A percentile compares a stretch with the other conserved stretches of the same genome.
Evolutionary conservation across 2,888 invertebrate species (phyloP).

Genomic region (Julus scandinavius): DNA sequence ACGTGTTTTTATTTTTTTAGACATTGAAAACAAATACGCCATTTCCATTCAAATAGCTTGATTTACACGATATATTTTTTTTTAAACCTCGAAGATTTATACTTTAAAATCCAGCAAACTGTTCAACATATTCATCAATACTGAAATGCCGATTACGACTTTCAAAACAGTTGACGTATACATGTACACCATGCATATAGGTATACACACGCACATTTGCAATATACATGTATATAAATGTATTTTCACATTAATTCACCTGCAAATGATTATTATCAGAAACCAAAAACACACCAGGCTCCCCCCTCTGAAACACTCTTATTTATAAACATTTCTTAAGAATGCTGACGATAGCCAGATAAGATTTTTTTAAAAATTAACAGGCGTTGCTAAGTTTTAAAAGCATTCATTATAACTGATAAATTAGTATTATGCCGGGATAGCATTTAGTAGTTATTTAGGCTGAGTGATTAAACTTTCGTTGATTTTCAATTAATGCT

Average conservation of each 20-base stretch:
- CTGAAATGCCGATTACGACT: not conserved
- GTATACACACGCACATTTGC: not conserved
- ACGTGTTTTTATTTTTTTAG: not conserved
- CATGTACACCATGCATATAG: too few relatives aligned
- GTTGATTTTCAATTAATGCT: slow-evolving; percentile 8
- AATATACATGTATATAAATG: not conserved
- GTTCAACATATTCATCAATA: not conserved
- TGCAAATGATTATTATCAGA: not conserved
- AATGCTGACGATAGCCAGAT: slow-evolving; percentile 11
- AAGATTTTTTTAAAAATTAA: not conserved
- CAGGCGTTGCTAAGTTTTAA: not conserved
- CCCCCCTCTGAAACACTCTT: not conserved
- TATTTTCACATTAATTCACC: slow-evolving; percentile 8
- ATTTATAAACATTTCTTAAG: slow-evolving; percentile 2
- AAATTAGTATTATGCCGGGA: not conserved
- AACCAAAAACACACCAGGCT: slow-evolving; percentile 18
- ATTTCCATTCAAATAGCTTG: slow-evolving; percentile 21
- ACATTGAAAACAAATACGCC: not conserved
- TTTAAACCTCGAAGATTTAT: not conserved
- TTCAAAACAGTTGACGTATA: slow-evolving; percentile 13
- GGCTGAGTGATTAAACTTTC: not conserved
- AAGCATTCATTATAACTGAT: not conserved
- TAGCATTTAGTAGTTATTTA: slow-evolving; percentile 29
- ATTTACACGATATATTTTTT: not conserved
- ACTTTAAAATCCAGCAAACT: slow-evolving; percentile 19